Evolutionary conservation across 2,888 invertebrate species (phyloP).

Genomic region (Eupithecia exiguata): DNA sequence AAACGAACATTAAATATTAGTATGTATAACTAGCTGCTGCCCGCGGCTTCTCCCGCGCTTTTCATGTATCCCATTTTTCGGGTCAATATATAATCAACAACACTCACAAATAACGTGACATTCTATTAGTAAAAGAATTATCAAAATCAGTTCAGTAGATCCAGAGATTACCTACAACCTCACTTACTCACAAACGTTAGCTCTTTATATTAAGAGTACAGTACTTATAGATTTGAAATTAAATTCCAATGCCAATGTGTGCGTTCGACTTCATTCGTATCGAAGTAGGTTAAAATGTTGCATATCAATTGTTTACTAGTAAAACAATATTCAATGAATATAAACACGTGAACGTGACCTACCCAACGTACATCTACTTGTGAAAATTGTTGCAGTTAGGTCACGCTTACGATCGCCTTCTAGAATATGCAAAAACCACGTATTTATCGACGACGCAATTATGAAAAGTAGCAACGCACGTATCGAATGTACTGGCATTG

Average conservation of each 20-base stretch:
- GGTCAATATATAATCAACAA: no score
- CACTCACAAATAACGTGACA: no score
- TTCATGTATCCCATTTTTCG: no score
- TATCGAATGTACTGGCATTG: constrained; percentile 45
- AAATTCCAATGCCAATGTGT: constrained; percentile 8
- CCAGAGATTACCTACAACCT: no score
- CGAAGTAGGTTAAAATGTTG: constrained; percentile 37
- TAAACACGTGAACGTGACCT: constrained; percentile 70
- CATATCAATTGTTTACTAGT: constrained; percentile 34
- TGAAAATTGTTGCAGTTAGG: constrained; percentile 45
- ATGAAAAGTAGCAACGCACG: constrained; percentile 11
- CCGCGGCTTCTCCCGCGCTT: no score
- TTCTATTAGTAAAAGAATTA: no score
- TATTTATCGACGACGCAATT: constrained; percentile 37
- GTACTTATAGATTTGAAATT: no score
- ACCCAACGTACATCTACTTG: constrained; percentile 64
- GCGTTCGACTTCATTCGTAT: constrained; percentile 26
- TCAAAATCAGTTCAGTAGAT: no score
- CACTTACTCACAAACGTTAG: no score
- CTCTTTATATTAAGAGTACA: no score
- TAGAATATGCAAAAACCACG: constrained; percentile 45
- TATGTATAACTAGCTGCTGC: no score
- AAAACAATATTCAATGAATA: constrained; percentile 40
- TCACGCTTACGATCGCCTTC: constrained; percentile 48
- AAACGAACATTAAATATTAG: neutral